These are phyloP conservation scores for Caenorhabditis uteleia DNA, from an alignment of 2,888 invertebrate species.

Conservation along the genomic window DNA sequence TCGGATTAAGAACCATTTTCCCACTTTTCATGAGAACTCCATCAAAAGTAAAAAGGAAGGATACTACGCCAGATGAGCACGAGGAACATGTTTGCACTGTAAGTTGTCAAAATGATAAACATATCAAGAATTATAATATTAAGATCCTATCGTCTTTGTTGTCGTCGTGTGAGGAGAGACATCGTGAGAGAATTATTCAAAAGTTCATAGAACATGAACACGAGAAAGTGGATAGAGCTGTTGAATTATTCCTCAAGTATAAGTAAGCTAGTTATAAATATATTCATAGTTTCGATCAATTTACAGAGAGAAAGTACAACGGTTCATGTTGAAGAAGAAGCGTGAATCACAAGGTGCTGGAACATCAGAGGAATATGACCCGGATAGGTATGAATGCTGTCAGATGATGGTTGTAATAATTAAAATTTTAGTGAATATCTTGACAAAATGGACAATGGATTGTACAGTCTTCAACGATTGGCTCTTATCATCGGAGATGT, in stretches of 20 bases:
- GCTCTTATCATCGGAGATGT: conserved; percentile 79
- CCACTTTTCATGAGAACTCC: conserved; percentile 99
- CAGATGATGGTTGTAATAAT: background rate
- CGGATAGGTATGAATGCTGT: too few species aligned
- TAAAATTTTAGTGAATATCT: conserved; percentile 70
- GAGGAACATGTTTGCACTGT: conserved; percentile 83
- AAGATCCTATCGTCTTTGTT: conserved; percentile 83
- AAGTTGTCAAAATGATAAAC: too few species aligned
- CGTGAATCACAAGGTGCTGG: conserved; percentile 18
- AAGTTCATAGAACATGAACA: conserved; percentile 98
- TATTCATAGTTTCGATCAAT: background rate
- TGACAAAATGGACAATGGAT: conserved; percentile 86
- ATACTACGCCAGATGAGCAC: conserved; percentile 67
- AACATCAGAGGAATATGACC: conserved; percentile 40
- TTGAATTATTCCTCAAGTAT: conserved; percentile 94
- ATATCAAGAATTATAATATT: conserved; percentile 2
- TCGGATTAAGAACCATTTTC: conserved; percentile 91
- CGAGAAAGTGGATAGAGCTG: conserved; percentile 92
- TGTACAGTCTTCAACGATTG: conserved; percentile 89
- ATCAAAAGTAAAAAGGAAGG: conserved; percentile 79
- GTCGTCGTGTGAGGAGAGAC: conserved; percentile 87
- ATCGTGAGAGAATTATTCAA: conserved; percentile 85
- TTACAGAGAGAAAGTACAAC: conserved; percentile 49
- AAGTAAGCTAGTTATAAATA: conserved; percentile 27
- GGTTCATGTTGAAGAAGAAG: conserved; percentile 43